phyloP scores from a whole-genome alignment of 2,888 invertebrate genomes.

The Mimas tiliae region DNA sequence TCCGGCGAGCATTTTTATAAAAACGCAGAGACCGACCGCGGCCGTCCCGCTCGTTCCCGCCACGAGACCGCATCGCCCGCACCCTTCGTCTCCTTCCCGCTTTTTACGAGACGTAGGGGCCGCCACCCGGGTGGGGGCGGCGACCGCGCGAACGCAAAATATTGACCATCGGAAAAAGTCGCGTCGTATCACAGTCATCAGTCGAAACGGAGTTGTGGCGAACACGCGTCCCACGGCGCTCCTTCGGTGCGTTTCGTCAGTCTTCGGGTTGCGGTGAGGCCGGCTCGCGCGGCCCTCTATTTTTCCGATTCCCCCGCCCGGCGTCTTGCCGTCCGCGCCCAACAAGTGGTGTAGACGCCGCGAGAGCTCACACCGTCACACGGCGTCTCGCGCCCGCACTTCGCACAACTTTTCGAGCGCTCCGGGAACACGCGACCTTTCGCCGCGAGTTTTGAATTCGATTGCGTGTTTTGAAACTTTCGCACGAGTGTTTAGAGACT shows the following conservation, averaged over 20 bases:
- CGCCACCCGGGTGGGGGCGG: slow-evolving; percentile 82
- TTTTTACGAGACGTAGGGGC: slow-evolving; percentile 85
- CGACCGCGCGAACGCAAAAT: slow-evolving; percentile 85
- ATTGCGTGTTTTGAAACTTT: slow-evolving; percentile 73
- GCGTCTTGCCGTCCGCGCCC: slow-evolving; percentile 77
- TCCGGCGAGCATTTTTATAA: slow-evolving; percentile 81
- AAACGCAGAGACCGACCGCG: slow-evolving; percentile 82
- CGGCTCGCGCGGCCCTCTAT: slow-evolving; percentile 68
- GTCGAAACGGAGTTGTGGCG: slow-evolving; percentile 82
- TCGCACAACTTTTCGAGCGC: slow-evolving; percentile 74
- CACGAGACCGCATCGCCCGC: slow-evolving; percentile 71
- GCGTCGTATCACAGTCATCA: slow-evolving; percentile 85
- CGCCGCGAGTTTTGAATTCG: slow-evolving; percentile 55
- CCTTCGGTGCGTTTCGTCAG: slow-evolving; percentile 79
- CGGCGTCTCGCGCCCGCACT: slow-evolving; percentile 77
- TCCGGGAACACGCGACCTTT: slow-evolving; percentile 66
- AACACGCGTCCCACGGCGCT: slow-evolving; percentile 76
- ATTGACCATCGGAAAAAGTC: slow-evolving; percentile 86
- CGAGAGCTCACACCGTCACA: slow-evolving; percentile 69
- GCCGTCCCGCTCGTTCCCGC: slow-evolving; percentile 81
- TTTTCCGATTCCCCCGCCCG: slow-evolving; percentile 77
- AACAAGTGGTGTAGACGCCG: slow-evolving; percentile 77
- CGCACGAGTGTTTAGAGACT: slow-evolving; percentile 63
- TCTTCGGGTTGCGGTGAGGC: slow-evolving; percentile 81
- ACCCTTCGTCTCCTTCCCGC: slow-evolving; percentile 85